Evolutionary conservation across 1,140 invertebrate species (phyloP).

Genomic region (Notospermus geniculatus): DNA sequence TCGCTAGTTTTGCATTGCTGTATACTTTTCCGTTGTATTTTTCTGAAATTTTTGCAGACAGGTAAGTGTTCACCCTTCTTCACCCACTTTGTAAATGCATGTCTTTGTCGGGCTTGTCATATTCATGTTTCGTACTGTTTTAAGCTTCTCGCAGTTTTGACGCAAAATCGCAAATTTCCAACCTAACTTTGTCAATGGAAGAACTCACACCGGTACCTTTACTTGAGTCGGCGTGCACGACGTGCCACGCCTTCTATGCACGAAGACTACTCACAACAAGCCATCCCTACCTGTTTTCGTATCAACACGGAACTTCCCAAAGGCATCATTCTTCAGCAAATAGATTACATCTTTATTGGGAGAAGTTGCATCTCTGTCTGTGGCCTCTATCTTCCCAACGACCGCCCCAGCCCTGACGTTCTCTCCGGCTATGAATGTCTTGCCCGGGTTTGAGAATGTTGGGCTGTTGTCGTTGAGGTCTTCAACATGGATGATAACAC

Average conservation of each 20-base stretch:
- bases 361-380: constrained; percentile 19
- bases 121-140: no score
- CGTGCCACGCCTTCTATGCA: neutral
- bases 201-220: neutral
- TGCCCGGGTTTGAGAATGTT: constrained; percentile 8
- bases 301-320: constrained; percentile 25
- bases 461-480: constrained; percentile 25
- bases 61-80: no score
- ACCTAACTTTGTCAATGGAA: no score
- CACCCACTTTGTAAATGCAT: no score
- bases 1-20: no score
- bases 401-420: constrained; percentile 16
- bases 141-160: no score
- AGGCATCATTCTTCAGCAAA: constrained; percentile 15
- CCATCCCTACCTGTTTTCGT: constrained; percentile 21
- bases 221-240: neutral
- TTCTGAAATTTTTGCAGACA: no score
- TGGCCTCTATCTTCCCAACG: constrained; percentile 14
- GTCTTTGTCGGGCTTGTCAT: no score
- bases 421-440: constrained; percentile 5
- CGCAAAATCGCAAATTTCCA: no score
- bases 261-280: neutral
- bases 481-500: constrained; percentile 13
- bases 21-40: no score
- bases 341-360: constrained; percentile 25